Evolutionary conservation across 2,113 vertebrate species (phyloP).

Genomic region (Rynchops niger): DNA sequence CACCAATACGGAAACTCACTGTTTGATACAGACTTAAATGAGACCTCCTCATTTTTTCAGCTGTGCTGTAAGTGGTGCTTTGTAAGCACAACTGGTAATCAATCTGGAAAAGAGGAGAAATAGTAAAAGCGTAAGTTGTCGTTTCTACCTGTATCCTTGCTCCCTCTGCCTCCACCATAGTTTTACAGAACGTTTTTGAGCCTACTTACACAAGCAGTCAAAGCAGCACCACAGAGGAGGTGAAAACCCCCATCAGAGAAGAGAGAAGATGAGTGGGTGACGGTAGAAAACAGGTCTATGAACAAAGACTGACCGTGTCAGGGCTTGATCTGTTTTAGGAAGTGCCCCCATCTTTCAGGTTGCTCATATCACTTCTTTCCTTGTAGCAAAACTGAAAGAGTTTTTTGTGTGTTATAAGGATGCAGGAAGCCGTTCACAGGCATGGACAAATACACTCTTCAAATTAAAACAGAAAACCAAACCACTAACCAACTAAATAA

Average conservation of each 20-base stretch:
- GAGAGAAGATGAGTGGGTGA: not conserved
- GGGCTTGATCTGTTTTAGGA: not conserved
- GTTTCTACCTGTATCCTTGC: not conserved
- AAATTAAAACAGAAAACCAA: not conserved
- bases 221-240: not conserved
- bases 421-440: not conserved
- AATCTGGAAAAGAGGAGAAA: not conserved
- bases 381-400: not conserved
- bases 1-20: not conserved
- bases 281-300: not conserved
- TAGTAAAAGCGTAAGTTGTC: not conserved
- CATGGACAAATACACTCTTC: not conserved
- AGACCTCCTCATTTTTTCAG: not conserved
- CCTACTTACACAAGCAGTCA: not conserved
- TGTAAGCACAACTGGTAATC: not conserved
- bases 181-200: not conserved
- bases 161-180: accelerated
- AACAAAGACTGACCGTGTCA: accelerated
- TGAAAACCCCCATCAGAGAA: not conserved
- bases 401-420: not conserved
- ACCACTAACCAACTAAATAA: not conserved
- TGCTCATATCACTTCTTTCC: not conserved
- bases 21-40: not conserved
- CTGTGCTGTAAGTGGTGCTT: not conserved
- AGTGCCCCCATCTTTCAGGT: not conserved